Conservation (phyloP, 1,140 invertebrate genomes). For the Phymorhynchus buccinoides region DNA sequence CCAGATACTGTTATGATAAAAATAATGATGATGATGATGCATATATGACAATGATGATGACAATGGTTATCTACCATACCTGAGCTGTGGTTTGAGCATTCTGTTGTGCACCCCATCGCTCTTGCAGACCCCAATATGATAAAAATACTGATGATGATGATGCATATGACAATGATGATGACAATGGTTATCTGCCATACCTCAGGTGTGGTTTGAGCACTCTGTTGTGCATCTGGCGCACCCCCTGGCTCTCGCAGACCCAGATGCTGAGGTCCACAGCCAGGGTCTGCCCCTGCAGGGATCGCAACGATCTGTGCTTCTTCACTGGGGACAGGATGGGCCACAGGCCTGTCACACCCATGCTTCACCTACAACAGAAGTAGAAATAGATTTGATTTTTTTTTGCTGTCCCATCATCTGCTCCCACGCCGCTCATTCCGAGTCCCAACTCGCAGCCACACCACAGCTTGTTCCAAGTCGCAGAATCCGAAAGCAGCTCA, state of each 20-base stretch:
- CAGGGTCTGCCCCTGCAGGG: constrained; percentile 65
- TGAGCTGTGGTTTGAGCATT: constrained; percentile 66
- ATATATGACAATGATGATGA: too few species aligned
- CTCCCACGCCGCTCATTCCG: too few species aligned
- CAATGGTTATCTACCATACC: too few species aligned
- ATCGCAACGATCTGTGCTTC: constrained; percentile 53
- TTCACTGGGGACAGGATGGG: constrained; percentile 64
- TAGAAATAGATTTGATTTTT: neutral
- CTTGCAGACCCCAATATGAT: constrained; percentile 73
- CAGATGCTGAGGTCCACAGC: constrained; percentile 72
- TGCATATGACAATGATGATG: too few species aligned
- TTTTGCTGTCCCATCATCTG: too few species aligned
- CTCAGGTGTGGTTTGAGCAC: constrained; percentile 68
- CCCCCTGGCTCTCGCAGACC: constrained; percentile 68
- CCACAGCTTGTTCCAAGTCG: too few species aligned
- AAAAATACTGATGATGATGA: too few species aligned
- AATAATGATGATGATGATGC: too few species aligned
- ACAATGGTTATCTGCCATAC: too few species aligned
- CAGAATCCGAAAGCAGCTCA: too few species aligned
- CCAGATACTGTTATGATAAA: constrained; percentile 72
- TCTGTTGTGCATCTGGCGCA: constrained; percentile 63
- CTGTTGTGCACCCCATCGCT: constrained; percentile 62
- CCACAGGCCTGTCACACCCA: constrained; percentile 72
- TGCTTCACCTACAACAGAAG: constrained; percentile 36
- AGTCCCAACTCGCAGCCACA: too few species aligned